Evolutionary conservation across 2,797 vertebrate species (phyloP).

Genomic region (Acanthiza pusilla): DNA sequence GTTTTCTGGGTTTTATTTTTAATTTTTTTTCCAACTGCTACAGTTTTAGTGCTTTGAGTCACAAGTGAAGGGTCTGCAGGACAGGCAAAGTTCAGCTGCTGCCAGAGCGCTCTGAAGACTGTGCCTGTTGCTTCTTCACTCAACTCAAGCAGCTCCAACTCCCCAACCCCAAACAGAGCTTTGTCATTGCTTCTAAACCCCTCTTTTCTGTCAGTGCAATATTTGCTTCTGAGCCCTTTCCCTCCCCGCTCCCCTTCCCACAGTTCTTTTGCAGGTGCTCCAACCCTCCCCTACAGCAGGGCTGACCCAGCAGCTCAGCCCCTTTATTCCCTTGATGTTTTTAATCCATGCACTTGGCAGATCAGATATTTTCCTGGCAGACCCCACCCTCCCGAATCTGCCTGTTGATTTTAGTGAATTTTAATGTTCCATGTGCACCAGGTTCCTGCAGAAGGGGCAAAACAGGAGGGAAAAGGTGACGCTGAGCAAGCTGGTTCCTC

Average conservation of each 20-base stretch:
- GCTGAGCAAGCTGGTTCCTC: not conserved
- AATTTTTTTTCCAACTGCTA: not conserved
- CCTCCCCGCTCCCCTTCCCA: not conserved
- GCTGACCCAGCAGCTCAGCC: not conserved
- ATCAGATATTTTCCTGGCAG: not conserved
- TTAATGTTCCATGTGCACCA: rapidly evolving
- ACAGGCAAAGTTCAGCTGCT: not conserved
- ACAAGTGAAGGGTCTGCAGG: not conserved
- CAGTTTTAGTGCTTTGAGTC: not conserved
- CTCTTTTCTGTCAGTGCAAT: not conserved
- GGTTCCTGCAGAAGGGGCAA: not conserved
- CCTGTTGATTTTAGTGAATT: not conserved
- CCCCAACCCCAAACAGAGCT: not conserved
- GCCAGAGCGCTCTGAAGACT: not conserved
- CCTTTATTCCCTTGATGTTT: not conserved
- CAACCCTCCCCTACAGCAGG: not conserved
- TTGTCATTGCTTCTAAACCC: conserved; percentile 15
- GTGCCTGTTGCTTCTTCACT: not conserved
- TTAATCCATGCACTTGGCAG: not conserved
- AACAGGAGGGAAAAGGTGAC: not conserved
- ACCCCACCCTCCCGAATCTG: not conserved
- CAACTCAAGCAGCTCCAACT: not conserved
- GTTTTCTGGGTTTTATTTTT: not conserved
- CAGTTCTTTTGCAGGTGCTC: conserved; percentile 67
- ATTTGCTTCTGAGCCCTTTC: conserved; percentile 4